phyloP scores from a whole-genome alignment of 2,113 vertebrate genomes.

The Sinosuthora webbiana region DNA sequence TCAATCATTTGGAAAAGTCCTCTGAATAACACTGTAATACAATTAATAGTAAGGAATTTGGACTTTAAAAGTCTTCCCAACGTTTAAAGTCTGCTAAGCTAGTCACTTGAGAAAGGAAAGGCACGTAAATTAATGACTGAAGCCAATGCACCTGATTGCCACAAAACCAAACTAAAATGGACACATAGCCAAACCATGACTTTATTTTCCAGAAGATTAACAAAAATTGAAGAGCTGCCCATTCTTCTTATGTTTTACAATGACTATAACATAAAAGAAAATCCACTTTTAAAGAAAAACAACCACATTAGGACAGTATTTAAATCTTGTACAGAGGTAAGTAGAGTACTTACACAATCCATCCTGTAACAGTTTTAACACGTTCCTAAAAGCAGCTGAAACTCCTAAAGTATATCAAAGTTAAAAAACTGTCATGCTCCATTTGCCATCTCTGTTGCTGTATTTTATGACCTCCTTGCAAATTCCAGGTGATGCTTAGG shows the following conservation, averaged over 20 bases:
- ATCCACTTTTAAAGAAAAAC: background rate
- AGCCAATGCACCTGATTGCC: background rate
- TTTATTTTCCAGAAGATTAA: background rate
- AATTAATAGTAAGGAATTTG: background rate
- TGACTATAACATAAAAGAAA: background rate
- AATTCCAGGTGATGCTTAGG: background rate
- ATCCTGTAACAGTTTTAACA: background rate
- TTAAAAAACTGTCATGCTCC: background rate
- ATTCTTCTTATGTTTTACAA: background rate
- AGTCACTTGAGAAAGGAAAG: background rate
- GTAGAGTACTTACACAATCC: background rate
- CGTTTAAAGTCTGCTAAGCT: background rate
- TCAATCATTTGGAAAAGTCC: background rate
- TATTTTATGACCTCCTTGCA: background rate
- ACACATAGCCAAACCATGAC: background rate
- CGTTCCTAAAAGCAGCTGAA: background rate
- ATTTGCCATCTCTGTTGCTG: background rate
- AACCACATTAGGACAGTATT: background rate
- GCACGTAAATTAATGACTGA: background rate
- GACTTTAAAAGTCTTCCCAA: background rate
- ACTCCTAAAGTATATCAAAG: background rate
- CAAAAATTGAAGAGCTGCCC: background rate
- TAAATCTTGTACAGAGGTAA: background rate
- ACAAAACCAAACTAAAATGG: background rate
- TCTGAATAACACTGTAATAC: background rate